Percentiles rank a stretch among this genome's conserved stretches.
phyloP scores from a whole-genome alignment of 1,140 invertebrate genomes.

The Battus philenor region DNA sequence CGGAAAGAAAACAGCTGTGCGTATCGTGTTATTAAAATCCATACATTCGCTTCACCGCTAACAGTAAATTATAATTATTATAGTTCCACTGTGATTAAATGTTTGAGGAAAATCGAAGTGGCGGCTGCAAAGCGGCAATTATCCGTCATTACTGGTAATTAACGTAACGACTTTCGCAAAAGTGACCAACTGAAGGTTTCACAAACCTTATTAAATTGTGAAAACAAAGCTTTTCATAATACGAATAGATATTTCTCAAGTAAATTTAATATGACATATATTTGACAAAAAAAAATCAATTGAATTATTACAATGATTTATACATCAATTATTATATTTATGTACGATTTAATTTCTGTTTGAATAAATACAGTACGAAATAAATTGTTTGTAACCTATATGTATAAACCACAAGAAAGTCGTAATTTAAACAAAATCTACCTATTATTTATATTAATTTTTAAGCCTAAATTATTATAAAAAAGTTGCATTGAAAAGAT shows the following conservation, averaged over 20 bases:
- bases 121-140: slow-evolving; percentile 5
- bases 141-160: slow-evolving; percentile 7
- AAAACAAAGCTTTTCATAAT: not conserved
- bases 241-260: too few relatives aligned
- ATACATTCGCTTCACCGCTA: too few relatives aligned
- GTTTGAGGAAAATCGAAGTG: slow-evolving; percentile 1
- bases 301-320: slow-evolving; percentile 17
- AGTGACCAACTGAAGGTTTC: not conserved
- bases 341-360: not conserved
- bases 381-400: too few relatives aligned
- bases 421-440: not conserved
- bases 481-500: not conserved
- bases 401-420: too few relatives aligned
- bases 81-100: not conserved
- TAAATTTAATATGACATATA: too few relatives aligned
- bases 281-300: not conserved
- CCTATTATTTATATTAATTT: not conserved
- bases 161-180: not conserved
- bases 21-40: too few relatives aligned
- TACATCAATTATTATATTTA: not conserved
- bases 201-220: not conserved
- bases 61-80: too few relatives aligned
- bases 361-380: too few relatives aligned
- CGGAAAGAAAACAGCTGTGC: too few relatives aligned
- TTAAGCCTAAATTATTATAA: not conserved